Evolutionary conservation across 2,888 invertebrate genomes (phyloP), one percentile per base, ranked within the genome.

Genomic region (Clunio marinus): DNA sequence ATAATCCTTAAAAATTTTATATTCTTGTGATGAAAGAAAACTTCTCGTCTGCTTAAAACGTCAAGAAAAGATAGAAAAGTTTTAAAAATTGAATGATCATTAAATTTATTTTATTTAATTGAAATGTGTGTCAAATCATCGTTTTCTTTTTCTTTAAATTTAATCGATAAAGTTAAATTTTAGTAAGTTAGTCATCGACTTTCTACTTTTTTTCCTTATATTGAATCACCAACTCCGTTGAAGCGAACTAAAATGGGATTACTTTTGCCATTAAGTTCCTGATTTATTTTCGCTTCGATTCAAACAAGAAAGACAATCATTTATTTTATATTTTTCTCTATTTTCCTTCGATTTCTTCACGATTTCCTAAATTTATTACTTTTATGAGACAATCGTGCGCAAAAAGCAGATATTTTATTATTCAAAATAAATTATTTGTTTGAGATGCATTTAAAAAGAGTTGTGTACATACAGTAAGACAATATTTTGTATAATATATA

Each of bases 131-230:
- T 55, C 66, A 66, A 51, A 66, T 35, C 51, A 55, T 51, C 66
- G 22, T 13, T 22, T 17, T 45, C 55, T 25, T 45, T 45, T 45
- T 25, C 22, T 22, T 17, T n/a, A 63, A 66, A 51, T 66, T 66
- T 66, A 66, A 66, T 66, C 55, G 66, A 66, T 25, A 66, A 66
- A 66, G 66, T 66, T 66, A n/a, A n/a, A n/a, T n/a, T n/a, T n/a
- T 59, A 20, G 25, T 27, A 25, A 4, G 24, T 35, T 28, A 7
- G 32, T 32, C 10, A n/a, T 27, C 27, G 5, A 27, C 25, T 57
- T 13, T 5, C 5, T 55, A 7, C 24, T 15, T 15, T 22, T 57
- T 22, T 3, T 20, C 27, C 27, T 25, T 57, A n/a, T n/a, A 22
- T 57, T 25, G 57, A 57, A 27, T 57, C 57, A 57, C 57, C 27